Evolutionary conservation across 2,113 vertebrate species (phyloP), one percentile per base, ranked within the genome.

Genomic region (Vireo altiloquus): DNA sequence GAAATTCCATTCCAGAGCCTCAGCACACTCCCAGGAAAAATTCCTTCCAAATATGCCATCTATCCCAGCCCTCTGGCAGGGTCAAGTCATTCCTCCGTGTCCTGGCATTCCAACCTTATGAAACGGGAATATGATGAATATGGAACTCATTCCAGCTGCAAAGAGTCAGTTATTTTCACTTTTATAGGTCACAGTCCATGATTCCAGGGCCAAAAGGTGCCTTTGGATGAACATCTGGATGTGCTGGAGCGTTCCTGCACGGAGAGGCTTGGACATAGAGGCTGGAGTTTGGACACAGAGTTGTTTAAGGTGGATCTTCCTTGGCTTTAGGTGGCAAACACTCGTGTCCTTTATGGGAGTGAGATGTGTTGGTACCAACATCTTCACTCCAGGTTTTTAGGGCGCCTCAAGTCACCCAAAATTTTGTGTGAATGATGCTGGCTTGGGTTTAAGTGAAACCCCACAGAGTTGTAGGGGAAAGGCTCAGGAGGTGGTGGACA

Each of bases 271-370:
- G 74, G 53, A 33, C 46, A 44, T 0, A 37, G 6, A 80, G 3
- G 13, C 46, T 52, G 28, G 33, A 21, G 18, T 28, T 65, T n/a
- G 42, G 53, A 33, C 25, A 63, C 8, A 42, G 25, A 39, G 13
- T 2, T 33, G 47, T 10, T 35, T n/a, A 37, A 37, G 22, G 15
- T 25, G 44, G 54, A 13, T 54, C 37, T 84, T 7, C 0, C 30
- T 56, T 0, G 0, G 24, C 9, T 86, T 91, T 37, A 27, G 15
- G 18, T 61, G 27, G 20, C 35, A 33, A 77, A 69, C 17, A 50
- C 33, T 37, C 33, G 11, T 1, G 2, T 0, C 0, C 10, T 71
- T 54, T 27, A 27, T 23, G 11, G 14, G 46, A 77, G 15, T 7
- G 19, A 52, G 30, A 52, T 2, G 20, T 2, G 3, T 18, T 13